Evolutionary conservation across 2,113 vertebrate species (phyloP), one percentile per base, ranked within the genome.

Genomic region (Garra rufa): DNA sequence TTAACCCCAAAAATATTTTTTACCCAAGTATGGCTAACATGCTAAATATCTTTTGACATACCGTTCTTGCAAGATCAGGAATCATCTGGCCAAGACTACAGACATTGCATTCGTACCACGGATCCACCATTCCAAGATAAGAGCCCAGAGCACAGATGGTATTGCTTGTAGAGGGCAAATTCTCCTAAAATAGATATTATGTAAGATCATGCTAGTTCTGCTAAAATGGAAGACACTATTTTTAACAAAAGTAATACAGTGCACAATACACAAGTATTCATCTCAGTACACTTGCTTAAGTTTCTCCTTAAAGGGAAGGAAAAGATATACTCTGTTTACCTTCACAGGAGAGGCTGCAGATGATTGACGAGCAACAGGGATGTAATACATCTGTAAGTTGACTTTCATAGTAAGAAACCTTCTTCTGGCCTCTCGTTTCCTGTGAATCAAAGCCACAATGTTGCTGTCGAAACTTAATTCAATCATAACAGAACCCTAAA

Each of bases 301-400:
- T 9, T 55, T 55, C 8, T 17, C 8, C 9, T 3, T 44, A 43
- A 46, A 73, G 15, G 15, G 41, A 50, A 21, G 24, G 70, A 52
- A 50, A 19, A 46, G 15, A 26, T 50, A 19, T 41, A 11, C 19
- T 41, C 1, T n/a, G 3, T 11, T 26, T 30, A 75, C 73, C 46
- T 83, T 91, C 88, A 97, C 96, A 87, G 73, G 92, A 1, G 41
- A 73, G 0, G 91, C 17, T 14, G 82, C 84, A 67, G 79, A 26
- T 1, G 57, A 44, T 0, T 83, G 90, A 0, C 82, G 87, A 81
- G 91, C 70, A 13, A 99, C 95, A 0, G 97, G 97, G 87, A 99
- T 93, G 91, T 98, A 96, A 91, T 98, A 99, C 90, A 99, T 95
- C 89, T 98, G 96, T 83, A 99, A 92, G 91, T 95, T 95, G 87